These are phyloP conservation scores for Bovichtus diacanthus DNA, from an alignment of 2,797 vertebrate genomes.

Conservation along the genomic window DNA sequence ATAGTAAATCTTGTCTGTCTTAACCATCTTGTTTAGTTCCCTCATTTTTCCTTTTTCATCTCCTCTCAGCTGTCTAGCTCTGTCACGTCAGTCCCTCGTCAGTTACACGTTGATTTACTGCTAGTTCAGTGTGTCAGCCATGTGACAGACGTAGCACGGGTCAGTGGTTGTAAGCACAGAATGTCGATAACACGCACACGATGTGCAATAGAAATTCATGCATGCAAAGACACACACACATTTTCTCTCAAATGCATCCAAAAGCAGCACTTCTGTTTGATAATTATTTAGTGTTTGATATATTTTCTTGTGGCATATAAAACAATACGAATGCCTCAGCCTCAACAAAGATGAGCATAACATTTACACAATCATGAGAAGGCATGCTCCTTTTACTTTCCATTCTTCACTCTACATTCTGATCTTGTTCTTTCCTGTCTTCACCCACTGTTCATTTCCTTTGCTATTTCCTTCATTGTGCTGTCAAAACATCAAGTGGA, in stretches of 20 bases:
- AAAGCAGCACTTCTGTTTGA: not conserved
- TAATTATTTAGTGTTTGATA: not conserved
- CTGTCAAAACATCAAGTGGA: slow-evolving; percentile 65
- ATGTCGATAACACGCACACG: not conserved
- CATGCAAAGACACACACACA: not conserved
- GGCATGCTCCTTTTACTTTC: not conserved
- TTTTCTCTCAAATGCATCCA: not conserved
- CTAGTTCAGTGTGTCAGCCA: slow-evolving; percentile 37
- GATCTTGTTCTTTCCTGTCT: slow-evolving; percentile 40
- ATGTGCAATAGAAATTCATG: not conserved
- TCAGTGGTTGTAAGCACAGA: slow-evolving; percentile 1
- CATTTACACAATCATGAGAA: slow-evolving; percentile 15
- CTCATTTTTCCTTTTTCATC: not conserved
- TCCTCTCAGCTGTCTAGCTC: not conserved
- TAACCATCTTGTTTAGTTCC: not conserved
- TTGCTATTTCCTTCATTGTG: slow-evolving; percentile 60
- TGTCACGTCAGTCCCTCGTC: slow-evolving; percentile 24
- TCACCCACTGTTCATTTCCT: slow-evolving; percentile 61
- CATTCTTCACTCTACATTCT: slow-evolving; percentile 42
- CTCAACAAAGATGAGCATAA: not conserved
- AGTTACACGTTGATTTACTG: slow-evolving; percentile 8
- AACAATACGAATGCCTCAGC: not conserved
- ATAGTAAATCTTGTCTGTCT: not conserved
- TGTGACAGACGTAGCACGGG: slow-evolving; percentile 18
- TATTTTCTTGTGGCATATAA: not conserved